Conservation (phyloP, 2,888 invertebrate genomes). For the Pterostichus niger region DNA sequence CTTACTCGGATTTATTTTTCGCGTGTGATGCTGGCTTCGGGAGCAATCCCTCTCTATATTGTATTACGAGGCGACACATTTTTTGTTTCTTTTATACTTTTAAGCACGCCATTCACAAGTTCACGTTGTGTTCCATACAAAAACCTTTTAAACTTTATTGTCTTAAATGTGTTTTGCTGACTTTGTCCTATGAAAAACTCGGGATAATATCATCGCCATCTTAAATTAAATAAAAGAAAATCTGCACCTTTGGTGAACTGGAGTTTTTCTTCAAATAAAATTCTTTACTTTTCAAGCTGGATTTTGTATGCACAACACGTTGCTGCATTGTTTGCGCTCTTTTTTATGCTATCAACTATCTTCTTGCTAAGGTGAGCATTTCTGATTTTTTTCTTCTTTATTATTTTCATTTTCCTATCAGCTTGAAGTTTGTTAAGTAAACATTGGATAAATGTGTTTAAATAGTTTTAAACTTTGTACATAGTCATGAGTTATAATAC, state of each 20-base stretch:
- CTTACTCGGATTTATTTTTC: no score
- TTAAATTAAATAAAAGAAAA: slow-evolving; percentile 45
- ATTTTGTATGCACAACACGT: slow-evolving; percentile 34
- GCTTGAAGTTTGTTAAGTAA: slow-evolving; percentile 1
- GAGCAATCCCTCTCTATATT: no score
- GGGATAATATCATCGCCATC: slow-evolving; percentile 13
- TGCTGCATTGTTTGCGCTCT: neutral
- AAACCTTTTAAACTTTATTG: slow-evolving; percentile 55
- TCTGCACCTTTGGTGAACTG: slow-evolving; percentile 28
- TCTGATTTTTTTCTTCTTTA: slow-evolving; percentile 10
- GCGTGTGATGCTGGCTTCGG: no score
- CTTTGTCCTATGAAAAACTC: slow-evolving; percentile 28
- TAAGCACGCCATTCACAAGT: slow-evolving; percentile 17
- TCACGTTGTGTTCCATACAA: neutral
- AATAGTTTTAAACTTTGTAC: slow-evolving; percentile 24
- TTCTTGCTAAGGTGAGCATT: neutral
- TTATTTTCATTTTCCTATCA: neutral
- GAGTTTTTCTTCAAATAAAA: slow-evolving; percentile 27
- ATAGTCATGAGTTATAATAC: slow-evolving; percentile 18
- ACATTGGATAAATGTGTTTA: slow-evolving; percentile 23
- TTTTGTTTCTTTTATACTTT: slow-evolving; percentile 36
- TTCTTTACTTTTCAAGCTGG: slow-evolving; percentile 6
- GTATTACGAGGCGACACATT: slow-evolving; percentile 4
- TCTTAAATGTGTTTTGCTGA: slow-evolving; percentile 28
- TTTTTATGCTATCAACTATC: slow-evolving; percentile 26